These are phyloP conservation scores for Nyctereutes procyonoides DNA, from an alignment of 2,113 vertebrate species.

Conservation along the genomic window DNA sequence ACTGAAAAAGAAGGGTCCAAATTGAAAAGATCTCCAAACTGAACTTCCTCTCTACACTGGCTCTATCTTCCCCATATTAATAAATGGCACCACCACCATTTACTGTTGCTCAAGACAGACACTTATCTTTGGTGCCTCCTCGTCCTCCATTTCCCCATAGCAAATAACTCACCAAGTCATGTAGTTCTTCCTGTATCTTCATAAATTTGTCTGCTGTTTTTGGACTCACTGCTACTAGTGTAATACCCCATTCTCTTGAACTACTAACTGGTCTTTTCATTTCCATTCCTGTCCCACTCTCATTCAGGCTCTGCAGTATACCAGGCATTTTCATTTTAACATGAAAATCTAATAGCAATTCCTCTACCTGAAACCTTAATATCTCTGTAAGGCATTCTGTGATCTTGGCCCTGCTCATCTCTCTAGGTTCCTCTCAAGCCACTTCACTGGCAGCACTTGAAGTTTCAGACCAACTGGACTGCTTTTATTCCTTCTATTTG, in stretches of 20 bases:
- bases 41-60: background rate
- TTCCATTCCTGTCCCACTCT: background rate
- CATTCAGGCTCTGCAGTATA: background rate
- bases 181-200: background rate
- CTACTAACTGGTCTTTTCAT: background rate
- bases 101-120: background rate
- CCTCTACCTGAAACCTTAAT: slow-evolving; percentile 3
- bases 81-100: background rate
- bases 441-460: background rate
- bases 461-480: background rate
- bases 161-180: background rate
- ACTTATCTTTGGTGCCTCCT: background rate
- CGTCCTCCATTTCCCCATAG: background rate
- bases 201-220: background rate
- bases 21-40: background rate
- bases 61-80: background rate
- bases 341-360: background rate
- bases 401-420: background rate
- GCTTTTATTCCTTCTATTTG: background rate
- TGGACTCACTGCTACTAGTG: background rate
- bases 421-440: background rate
- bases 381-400: background rate
- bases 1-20: background rate
- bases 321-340: background rate
- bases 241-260: background rate